These are phyloP conservation scores for Erethizon dorsatum DNA, from an alignment of 2,797 vertebrate species.

Conservation along the genomic window DNA sequence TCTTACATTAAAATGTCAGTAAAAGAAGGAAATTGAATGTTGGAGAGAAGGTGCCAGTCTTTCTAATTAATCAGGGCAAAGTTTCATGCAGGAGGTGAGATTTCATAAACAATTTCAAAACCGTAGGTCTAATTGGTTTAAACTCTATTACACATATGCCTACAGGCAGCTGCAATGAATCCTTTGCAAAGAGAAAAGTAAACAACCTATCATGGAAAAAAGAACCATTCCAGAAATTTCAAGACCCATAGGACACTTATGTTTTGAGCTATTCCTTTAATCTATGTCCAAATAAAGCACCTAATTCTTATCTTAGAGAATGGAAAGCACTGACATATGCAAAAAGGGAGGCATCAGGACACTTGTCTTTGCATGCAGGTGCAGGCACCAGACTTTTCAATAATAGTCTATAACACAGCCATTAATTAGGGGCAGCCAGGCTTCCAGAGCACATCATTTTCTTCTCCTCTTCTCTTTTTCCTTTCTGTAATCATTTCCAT, in stretches of 20 bases:
- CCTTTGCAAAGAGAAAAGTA: slow-evolving; percentile 80
- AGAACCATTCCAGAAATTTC: slow-evolving; percentile 69
- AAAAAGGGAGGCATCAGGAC: not conserved
- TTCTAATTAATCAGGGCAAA: slow-evolving; percentile 59
- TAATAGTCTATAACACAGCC: slow-evolving; percentile 46
- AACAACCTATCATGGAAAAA: slow-evolving; percentile 72
- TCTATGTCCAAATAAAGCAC: slow-evolving; percentile 79
- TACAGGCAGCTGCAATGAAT: slow-evolving; percentile 65
- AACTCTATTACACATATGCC: slow-evolving; percentile 66
- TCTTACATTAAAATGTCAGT: not conserved
- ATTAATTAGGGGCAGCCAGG: slow-evolving; percentile 67
- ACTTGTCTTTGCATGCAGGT: slow-evolving; percentile 74
- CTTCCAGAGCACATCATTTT: not conserved
- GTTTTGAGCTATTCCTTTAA: slow-evolving; percentile 76
- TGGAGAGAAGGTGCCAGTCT: slow-evolving; percentile 21
- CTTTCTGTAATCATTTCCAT: not conserved
- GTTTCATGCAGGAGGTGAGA: slow-evolving; percentile 43
- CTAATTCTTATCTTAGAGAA: slow-evolving; percentile 75
- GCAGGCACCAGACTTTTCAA: slow-evolving; percentile 54
- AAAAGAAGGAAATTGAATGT: not conserved
- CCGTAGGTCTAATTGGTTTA: slow-evolving; percentile 68
- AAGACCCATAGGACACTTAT: slow-evolving; percentile 63
- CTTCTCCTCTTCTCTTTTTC: not conserved
- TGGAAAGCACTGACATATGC: slow-evolving; percentile 54
- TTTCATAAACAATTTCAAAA: slow-evolving; percentile 63